A percentile compares a stretch with the other conserved stretches of the same genome.
Conservation (phyloP, 2,888 invertebrate genomes). For the Ormyrus rosae region DNA sequence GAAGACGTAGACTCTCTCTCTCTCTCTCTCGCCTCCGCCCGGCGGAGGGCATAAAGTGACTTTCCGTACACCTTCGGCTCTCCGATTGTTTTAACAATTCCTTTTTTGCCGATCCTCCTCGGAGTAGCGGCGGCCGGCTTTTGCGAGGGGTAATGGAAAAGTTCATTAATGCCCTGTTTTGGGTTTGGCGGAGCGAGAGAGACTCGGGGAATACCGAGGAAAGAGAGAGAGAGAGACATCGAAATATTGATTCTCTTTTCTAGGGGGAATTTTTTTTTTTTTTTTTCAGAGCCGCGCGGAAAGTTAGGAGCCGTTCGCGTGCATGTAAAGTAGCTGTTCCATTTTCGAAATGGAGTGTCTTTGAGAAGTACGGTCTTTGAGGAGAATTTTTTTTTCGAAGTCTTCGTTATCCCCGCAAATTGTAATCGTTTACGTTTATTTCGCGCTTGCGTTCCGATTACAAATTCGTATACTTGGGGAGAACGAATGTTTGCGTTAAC, state of each 20-base stretch:
- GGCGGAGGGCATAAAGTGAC: slow-evolving; percentile 35
- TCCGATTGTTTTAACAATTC: slow-evolving; percentile 46
- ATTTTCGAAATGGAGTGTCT: slow-evolving; percentile 56
- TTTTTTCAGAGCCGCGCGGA: no score
- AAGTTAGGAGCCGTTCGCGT: no score
- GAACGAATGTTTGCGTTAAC: no score
- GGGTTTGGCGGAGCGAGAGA: slow-evolving; percentile 3
- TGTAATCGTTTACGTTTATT: no score
- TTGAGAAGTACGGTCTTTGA: no score
- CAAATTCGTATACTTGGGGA: no score
- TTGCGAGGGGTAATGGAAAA: slow-evolving; percentile 40
- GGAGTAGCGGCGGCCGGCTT: not conserved
- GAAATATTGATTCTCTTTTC: no score
- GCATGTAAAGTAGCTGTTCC: slow-evolving; percentile 23
- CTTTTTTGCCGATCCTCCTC: not conserved
- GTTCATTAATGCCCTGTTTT: slow-evolving; percentile 45
- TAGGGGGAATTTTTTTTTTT: no score
- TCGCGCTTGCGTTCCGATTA: no score
- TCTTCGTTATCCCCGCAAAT: no score
- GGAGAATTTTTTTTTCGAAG: no score
- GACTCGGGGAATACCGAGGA: slow-evolving; percentile 8
- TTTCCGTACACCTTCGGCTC: slow-evolving; percentile 36
- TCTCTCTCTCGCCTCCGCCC: no score
- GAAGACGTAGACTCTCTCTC: slow-evolving; percentile 8
- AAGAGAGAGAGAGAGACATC: not conserved